phyloP scores from a whole-genome alignment of 2,888 invertebrate genomes.

The Cotesia congregata region DNA sequence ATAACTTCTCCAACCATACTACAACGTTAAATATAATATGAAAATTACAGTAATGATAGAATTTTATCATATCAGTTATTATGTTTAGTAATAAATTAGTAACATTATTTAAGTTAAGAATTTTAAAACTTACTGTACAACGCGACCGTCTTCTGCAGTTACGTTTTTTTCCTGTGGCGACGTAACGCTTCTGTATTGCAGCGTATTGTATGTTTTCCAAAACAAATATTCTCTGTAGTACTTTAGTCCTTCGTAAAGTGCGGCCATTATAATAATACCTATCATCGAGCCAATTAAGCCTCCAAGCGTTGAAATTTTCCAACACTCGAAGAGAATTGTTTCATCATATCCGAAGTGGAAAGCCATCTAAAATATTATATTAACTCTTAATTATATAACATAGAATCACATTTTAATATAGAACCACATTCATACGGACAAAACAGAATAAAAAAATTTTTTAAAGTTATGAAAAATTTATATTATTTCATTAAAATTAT shows the following conservation, averaged over 20 bases:
- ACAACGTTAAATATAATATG: conserved; percentile 61
- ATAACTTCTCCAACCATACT: conserved; percentile 81
- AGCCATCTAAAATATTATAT: conserved; percentile 72
- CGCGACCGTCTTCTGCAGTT: conserved; percentile 78
- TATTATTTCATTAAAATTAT: no score
- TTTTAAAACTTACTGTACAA: conserved; percentile 80
- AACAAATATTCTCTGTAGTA: conserved; percentile 82
- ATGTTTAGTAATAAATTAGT: conserved; percentile 16
- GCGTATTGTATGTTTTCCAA: conserved; percentile 88
- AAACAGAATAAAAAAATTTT: no score
- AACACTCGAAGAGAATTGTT: conserved; percentile 85
- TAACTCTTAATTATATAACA: not conserved
- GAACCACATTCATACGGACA: no score
- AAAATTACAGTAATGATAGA: conserved; percentile 37
- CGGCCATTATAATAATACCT: conserved; percentile 91
- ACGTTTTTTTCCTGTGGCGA: conserved; percentile 80
- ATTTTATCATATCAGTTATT: not conserved
- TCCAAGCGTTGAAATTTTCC: conserved; percentile 82
- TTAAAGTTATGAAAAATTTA: no score
- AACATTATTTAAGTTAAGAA: conserved; percentile 1
- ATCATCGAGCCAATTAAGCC: conserved; percentile 92
- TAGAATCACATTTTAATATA: no score
- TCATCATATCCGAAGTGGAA: conserved; percentile 87
- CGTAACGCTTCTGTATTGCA: conserved; percentile 89
- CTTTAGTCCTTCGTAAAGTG: conserved; percentile 96